A percentile compares a stretch with the other conserved stretches of the same genome.
phyloP scores from a whole-genome alignment of 2,113 vertebrate species.

The Oenanthe melanoleuca region DNA sequence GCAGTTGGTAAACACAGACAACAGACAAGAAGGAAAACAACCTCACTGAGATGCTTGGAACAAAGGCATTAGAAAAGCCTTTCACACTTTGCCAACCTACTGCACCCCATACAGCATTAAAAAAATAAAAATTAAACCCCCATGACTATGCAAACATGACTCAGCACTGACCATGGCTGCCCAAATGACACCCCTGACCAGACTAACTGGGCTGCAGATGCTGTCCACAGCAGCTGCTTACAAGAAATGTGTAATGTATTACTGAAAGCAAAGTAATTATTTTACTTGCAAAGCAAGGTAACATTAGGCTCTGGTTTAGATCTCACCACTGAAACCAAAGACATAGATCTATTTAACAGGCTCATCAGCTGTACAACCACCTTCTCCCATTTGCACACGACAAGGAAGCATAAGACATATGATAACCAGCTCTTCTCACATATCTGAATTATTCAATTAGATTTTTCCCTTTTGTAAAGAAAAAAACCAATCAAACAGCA shows the following conservation, averaged over 20 bases:
- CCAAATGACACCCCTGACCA: not conserved
- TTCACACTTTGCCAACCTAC: not conserved
- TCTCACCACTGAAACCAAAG: not conserved
- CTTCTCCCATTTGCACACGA: not conserved
- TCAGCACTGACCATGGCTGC: not conserved
- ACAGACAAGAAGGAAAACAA: not conserved
- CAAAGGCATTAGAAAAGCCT: not conserved
- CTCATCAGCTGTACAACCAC: not conserved
- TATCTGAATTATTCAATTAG: not conserved
- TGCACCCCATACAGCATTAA: not conserved
- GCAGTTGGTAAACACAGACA: slow-evolving; percentile 2
- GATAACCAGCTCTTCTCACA: not conserved
- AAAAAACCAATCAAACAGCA: not conserved
- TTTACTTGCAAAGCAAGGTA: not conserved
- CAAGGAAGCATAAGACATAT: not conserved
- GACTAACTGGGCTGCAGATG: not conserved
- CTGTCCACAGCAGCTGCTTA: not conserved
- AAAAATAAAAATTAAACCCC: not conserved
- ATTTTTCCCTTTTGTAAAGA: not conserved
- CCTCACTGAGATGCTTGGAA: not conserved
- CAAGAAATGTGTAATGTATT: not conserved
- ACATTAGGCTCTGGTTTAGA: not conserved
- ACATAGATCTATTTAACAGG: not conserved
- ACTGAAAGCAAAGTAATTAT: not conserved
- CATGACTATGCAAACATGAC: not conserved